These are phyloP conservation scores for Hyphantria cunea DNA, from an alignment of 1,140 invertebrate species.

Conservation along the genomic window DNA sequence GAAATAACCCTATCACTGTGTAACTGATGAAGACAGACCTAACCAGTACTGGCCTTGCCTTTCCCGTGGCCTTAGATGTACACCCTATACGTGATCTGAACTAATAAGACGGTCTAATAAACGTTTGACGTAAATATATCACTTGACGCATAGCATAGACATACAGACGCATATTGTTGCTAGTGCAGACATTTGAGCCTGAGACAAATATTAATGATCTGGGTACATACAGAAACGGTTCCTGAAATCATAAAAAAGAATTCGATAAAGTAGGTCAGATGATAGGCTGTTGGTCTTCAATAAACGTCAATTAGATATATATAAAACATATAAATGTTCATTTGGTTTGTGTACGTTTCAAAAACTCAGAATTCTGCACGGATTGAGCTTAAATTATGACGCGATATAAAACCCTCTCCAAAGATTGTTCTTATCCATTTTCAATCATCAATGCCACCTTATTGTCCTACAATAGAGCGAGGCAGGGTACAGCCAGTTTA, in stretches of 20 bases:
- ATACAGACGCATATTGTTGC: conserved; percentile 9
- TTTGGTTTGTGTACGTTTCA: no score
- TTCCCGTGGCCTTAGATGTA: conserved; percentile 70
- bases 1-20: conserved; percentile 44
- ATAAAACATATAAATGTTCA: no score
- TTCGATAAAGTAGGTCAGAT: no score
- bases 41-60: conserved; percentile 50
- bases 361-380: no score
- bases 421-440: no score
- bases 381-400: no score
- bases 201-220: background rate
- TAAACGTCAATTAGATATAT: no score
- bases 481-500: no score
- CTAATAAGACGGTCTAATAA: conserved; percentile 72
- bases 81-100: conserved; percentile 63
- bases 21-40: conserved; percentile 34
- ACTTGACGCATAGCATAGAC: conserved; percentile 37
- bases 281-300: no score
- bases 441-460: no score
- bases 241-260: background rate
- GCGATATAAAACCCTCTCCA: no score
- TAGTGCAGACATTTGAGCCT: conserved; percentile 1
- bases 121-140: conserved; percentile 68
- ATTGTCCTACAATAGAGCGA: no score
- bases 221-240: background rate